These are phyloP conservation scores for Pelobates cultripes DNA, from an alignment of 2,797 vertebrate genomes.

Conservation along the genomic window DNA sequence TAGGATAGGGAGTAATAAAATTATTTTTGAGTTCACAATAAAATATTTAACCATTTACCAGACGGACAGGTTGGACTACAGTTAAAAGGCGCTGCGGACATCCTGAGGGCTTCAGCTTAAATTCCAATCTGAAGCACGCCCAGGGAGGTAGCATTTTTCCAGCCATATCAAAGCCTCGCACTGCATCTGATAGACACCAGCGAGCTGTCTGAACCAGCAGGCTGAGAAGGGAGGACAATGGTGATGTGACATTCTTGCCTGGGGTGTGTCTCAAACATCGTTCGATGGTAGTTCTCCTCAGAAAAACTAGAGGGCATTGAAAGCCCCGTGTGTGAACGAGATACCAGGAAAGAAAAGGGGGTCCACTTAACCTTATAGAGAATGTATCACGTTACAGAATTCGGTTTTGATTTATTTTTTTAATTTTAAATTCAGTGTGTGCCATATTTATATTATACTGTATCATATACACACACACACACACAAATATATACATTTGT, in stretches of 20 bases:
- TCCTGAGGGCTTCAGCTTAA: neutral
- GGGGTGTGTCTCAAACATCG: constrained; percentile 6
- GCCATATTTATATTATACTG: too few species aligned
- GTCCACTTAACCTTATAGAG: neutral
- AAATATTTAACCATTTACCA: neutral
- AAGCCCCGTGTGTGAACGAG: neutral
- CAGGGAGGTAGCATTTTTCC: neutral
- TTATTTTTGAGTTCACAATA: too few species aligned
- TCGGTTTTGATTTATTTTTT: too few species aligned
- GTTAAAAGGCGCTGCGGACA: neutral
- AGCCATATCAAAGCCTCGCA: neutral
- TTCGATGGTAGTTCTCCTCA: neutral
- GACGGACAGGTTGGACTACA: neutral
- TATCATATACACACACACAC: too few species aligned
- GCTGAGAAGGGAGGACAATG: neutral
- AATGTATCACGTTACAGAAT: too few species aligned
- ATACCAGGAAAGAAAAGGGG: neutral
- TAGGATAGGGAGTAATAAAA: too few species aligned
- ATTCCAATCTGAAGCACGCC: neutral
- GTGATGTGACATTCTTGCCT: constrained; percentile 20
- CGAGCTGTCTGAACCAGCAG: neutral
- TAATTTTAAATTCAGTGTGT: too few species aligned
- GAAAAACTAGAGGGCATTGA: neutral
- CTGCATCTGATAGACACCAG: neutral
- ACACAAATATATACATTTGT: too few species aligned